Base-by-base conservation (phyloP, 2,888 invertebrate species). In the Julus scandinavius region DNA sequence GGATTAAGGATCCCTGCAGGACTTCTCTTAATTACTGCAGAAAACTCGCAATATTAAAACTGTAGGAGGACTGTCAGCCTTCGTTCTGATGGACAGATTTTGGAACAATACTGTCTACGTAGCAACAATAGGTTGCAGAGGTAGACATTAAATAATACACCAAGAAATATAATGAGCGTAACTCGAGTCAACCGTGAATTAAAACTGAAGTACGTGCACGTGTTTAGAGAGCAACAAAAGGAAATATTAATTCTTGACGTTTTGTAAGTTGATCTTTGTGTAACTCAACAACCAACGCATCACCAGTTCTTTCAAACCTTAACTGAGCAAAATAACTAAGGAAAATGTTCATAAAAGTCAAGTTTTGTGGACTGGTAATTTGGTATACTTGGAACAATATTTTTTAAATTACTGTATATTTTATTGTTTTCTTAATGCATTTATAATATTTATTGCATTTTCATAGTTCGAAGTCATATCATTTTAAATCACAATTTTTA, bases 1-100 rank as follows among this genome's bases (percentile, higher is more conserved):
- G 38, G 80, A 80, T 80, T 80, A 80, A 80, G 80, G 80, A 29
- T 13, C 29, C 38, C 80, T 38, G 38, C 80, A 80, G 29, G 80
- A 80, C 20, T 38, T 29, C n/a, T 38, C 20, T 80, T 80, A 72
- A 72, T 72, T 72, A 72, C 29, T 72, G 29, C 72, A 72, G 20
- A 29, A 29, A 72, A 29, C 29, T 20, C 7, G 6, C 72, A 72
- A 29, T 9, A 20, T 7, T 63, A n/a, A 6, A 4, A 63, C n/a
- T n/a, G 6, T n/a, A 63, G 63, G 63, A 63, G 63, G 63, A 63
- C 1, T 72, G 6, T 9, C 72, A 11, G 72, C 4, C 72, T 72
- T 72, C 29, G 7, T 0, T 20, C 72, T 72, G 72, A 11, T 11
- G 11, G 72, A 72, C 72, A 29, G 1, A 2, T 9, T 29, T 20